Base-by-base conservation (phyloP, 2,113 vertebrate genomes). In the Oreochromis niloticus region DNA sequence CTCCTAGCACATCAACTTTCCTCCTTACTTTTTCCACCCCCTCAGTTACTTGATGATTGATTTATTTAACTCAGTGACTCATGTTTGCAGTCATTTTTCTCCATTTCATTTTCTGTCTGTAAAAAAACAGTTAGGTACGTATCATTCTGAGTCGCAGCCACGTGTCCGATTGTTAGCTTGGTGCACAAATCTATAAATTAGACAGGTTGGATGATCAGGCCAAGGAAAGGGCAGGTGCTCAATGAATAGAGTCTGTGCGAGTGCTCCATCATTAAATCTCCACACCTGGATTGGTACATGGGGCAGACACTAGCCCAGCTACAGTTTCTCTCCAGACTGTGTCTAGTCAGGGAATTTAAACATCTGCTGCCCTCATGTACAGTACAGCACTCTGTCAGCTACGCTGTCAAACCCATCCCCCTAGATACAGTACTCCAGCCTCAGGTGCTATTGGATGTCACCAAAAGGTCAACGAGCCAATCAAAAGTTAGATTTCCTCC, bases 291-390 rank as follows among this genome's bases (percentile, higher is more conserved):
- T 61, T 59, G 71, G n/a, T 80, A 63, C 73, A 71, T 5, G 11
- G 19, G 11, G 61, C 87, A 78, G 84, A 88, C 86, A 39, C 82
- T 32, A 56, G 32, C 84, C 66, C 85, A n/a, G 87, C 82, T 68
- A 48, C 79, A 27, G 4, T 82, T 86, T 71, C 80, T 80, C 73
- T 88, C 54, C 84, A 83, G 61, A 83, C 86, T 84, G 48, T 86
- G 83, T 92, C 92, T 85, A 78, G 81, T 91, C 82, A 80, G 87
- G 86, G 89, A 88, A 83, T 91, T 93, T 81, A 80, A 94, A 92
- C 92, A 94, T 94, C 93, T 95, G 93, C 88, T 85, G 2, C 81
- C 84, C 82, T 89, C 90, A 41, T 88, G 93, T 87, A 81, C 61
- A 39, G 80, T 59, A 84, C 85, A 79, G 59, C 82, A 19, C 55